Percentiles rank a stretch among this genome's conserved stretches.
phyloP scores from a whole-genome alignment of 2,797 vertebrate species.

The Staurois parvus region DNA sequence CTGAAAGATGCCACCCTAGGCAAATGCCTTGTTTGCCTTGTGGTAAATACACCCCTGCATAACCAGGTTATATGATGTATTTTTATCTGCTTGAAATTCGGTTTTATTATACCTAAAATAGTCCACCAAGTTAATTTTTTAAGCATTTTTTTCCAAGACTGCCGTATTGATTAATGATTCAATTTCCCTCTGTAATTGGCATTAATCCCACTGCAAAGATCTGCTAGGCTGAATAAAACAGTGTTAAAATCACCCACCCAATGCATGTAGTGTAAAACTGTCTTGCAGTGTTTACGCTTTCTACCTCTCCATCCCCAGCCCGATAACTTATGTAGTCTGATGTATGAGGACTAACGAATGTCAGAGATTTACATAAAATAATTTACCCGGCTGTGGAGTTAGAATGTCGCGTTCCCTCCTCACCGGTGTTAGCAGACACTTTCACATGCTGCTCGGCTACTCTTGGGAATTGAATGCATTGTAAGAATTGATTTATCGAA shows the following conservation, averaged over 20 bases:
- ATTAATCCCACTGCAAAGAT: background rate
- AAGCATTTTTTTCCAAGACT: background rate
- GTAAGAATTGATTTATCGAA: conserved; percentile 20
- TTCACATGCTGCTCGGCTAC: conserved; percentile 9
- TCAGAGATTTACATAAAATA: conserved; percentile 43
- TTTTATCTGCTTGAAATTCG: background rate
- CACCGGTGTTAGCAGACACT: conserved; percentile 18
- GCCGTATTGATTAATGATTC: background rate
- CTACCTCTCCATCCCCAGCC: too few relatives aligned
- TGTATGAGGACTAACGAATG: conserved; percentile 24
- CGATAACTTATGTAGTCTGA: conserved; percentile 28
- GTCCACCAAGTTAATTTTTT: background rate
- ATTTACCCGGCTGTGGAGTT: conserved; percentile 16
- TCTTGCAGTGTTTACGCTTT: conserved; percentile 4
- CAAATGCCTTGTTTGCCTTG: too few relatives aligned
- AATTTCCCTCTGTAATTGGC: background rate
- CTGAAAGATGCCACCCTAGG: too few relatives aligned
- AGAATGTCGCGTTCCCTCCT: conserved; percentile 28
- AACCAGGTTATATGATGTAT: background rate
- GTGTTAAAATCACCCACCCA: background rate
- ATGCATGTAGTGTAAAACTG: background rate
- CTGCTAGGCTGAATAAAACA: background rate
- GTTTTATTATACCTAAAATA: background rate
- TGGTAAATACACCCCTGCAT: too few relatives aligned
- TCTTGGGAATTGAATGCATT: conserved; percentile 33